phyloP scores from a whole-genome alignment of 2,888 invertebrate species.

The Lasius platythorax region DNA sequence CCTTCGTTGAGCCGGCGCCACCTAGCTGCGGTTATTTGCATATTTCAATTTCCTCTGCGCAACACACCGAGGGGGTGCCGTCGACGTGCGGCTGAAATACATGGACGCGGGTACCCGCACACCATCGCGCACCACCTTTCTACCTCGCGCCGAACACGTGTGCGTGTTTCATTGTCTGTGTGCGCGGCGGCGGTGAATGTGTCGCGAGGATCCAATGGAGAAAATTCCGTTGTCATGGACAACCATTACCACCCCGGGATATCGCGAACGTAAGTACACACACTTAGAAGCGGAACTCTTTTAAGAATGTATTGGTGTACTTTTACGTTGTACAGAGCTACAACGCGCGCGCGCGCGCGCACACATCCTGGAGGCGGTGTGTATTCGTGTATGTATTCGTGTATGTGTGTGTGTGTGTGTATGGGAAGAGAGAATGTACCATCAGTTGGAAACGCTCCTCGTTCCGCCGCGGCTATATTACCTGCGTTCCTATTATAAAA shows the following conservation, averaged over 20 bases:
- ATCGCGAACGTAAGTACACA: conserved; percentile 23
- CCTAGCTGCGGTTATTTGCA: conserved; percentile 80
- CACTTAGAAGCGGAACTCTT: conserved; percentile 36
- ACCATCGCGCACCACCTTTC: conserved; percentile 26
- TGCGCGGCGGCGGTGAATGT: conserved; percentile 45
- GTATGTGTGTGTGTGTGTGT: background rate
- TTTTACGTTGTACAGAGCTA: background rate
- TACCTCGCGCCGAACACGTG: conserved; percentile 36
- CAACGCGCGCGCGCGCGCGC: background rate
- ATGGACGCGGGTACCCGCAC: conserved; percentile 39
- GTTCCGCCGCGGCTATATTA: conserved; percentile 71
- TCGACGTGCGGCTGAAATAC: conserved; percentile 69
- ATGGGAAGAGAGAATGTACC: background rate
- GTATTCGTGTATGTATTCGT: background rate
- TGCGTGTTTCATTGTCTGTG: conserved; percentile 20
- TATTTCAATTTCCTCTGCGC: conserved; percentile 82
- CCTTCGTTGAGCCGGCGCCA: conserved; percentile 62
- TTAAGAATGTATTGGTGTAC: background rate
- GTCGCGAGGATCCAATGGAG: conserved; percentile 53
- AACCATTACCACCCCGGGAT: conserved; percentile 56
- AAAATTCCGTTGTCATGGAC: conserved; percentile 71
- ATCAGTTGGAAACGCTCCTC: conserved; percentile 68
- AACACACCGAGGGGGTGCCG: conserved; percentile 74
- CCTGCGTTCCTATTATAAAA: conserved; percentile 81
- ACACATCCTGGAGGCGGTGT: conserved; percentile 16